These are phyloP conservation scores for Cettia cetti DNA, from an alignment of 2,113 vertebrate species.

Conservation along the genomic window DNA sequence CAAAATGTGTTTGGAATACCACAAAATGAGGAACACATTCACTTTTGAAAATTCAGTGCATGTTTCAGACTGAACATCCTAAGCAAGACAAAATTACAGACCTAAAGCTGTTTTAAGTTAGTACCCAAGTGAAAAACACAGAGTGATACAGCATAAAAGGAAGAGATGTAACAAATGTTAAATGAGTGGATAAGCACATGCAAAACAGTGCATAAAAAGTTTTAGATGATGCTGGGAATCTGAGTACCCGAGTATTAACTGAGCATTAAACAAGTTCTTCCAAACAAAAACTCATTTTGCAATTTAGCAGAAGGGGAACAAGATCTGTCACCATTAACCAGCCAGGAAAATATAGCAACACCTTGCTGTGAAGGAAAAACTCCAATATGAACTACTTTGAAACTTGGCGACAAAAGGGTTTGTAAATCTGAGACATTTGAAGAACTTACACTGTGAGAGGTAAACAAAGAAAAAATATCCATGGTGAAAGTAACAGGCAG, in stretches of 20 bases:
- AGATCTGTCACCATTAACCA: not conserved
- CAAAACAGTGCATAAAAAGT: not conserved
- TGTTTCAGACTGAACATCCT: not conserved
- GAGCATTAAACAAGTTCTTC: not conserved
- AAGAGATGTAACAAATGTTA: not conserved
- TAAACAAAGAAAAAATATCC: not conserved
- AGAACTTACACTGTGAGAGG: not conserved
- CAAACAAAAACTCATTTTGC: not conserved
- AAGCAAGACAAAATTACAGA: not conserved
- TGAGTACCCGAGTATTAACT: not conserved
- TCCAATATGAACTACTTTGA: not conserved
- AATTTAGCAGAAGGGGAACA: not conserved
- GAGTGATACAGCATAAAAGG: not conserved
- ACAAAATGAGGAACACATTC: not conserved
- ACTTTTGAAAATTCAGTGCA: not conserved
- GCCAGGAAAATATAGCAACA: not conserved
- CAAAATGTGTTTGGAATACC: not conserved
- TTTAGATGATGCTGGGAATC: not conserved
- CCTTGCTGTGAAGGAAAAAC: not conserved
- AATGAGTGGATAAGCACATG: not conserved
- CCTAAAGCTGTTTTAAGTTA: not conserved
- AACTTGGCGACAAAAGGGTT: not conserved
- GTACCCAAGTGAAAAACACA: not conserved
- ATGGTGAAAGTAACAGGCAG: not conserved
- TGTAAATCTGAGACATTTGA: not conserved